A percentile compares a stretch with the other conserved stretches of the same genome.
Conservation (phyloP, 2,888 invertebrate species). For the Nymphalis polychloros region DNA sequence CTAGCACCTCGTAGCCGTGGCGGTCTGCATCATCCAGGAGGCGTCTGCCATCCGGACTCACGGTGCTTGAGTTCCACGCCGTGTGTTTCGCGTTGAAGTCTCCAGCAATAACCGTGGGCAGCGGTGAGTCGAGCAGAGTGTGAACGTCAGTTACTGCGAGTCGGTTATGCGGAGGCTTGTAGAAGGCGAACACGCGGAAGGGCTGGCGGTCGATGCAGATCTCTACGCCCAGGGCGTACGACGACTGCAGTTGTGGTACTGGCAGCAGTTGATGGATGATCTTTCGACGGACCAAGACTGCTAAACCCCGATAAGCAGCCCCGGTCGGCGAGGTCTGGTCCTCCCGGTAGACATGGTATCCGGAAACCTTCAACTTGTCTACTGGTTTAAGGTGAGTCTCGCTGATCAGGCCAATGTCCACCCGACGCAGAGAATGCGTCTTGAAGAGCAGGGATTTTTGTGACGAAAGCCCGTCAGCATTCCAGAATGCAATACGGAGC, state of each 20-base stretch:
- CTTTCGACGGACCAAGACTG: constrained; percentile 18
- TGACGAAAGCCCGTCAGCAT: no score
- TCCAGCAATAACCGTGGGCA: no score
- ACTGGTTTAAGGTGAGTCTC: no score
- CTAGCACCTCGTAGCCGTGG: constrained; percentile 18
- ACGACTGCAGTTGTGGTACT: rapidly evolving
- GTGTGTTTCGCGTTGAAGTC: no score
- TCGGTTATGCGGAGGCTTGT: constrained; percentile 19
- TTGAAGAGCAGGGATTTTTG: no score
- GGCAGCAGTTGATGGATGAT: constrained; percentile 31
- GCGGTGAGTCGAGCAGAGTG: neutral
- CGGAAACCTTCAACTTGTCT: no score
- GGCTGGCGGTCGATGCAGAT: neutral
- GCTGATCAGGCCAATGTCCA: no score
- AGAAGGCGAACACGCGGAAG: constrained; percentile 19
- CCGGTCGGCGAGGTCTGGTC: neutral
- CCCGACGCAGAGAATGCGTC: no score
- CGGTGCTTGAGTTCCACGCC: no score
- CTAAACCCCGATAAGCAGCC: constrained; percentile 14
- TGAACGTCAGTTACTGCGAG: constrained; percentile 7
- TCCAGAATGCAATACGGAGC: no score
- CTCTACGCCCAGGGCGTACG: constrained; percentile 30
- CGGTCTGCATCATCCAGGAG: constrained; percentile 27
- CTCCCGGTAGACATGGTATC: neutral
- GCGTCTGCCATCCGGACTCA: constrained; percentile 8